Conservation (phyloP, 2,113 vertebrate species). For the Macrotis lagotis region DNA sequence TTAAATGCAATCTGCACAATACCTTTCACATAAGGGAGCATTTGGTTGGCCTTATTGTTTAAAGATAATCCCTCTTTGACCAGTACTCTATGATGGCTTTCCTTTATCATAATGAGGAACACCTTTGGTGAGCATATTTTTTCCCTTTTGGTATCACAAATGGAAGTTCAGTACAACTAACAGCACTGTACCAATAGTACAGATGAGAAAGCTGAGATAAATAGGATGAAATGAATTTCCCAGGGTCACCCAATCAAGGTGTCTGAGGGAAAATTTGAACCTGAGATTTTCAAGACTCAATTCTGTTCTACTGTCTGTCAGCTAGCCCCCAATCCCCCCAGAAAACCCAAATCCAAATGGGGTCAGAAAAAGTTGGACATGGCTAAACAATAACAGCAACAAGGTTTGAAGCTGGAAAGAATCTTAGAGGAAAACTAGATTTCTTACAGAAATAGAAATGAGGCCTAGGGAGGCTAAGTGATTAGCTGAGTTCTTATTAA, state of each 20-base stretch:
- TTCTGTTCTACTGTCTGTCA: no score
- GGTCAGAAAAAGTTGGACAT: no score
- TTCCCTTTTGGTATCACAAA: not conserved
- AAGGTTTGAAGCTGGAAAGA: not conserved
- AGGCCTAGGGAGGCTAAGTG: not conserved
- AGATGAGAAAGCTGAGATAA: no score
- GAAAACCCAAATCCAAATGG: no score
- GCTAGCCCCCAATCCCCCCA: no score
- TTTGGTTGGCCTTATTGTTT: not conserved
- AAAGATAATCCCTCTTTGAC: not conserved
- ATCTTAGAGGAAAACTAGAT: not conserved
- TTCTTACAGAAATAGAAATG: not conserved
- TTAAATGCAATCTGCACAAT: not conserved
- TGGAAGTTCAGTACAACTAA: not conserved
- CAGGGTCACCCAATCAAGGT: no score
- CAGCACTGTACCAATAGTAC: no score
- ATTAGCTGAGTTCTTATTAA: not conserved
- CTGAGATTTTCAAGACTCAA: no score
- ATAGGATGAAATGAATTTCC: no score
- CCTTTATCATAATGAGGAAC: not conserved
- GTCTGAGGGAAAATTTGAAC: no score
- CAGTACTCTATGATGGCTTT: not conserved
- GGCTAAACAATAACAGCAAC: no score
- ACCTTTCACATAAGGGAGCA: not conserved
- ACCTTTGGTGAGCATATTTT: not conserved